A percentile compares a stretch with the other conserved stretches of the same genome.
Conservation (phyloP, 2,888 invertebrate genomes). For the Drosophila stalkeri region DNA sequence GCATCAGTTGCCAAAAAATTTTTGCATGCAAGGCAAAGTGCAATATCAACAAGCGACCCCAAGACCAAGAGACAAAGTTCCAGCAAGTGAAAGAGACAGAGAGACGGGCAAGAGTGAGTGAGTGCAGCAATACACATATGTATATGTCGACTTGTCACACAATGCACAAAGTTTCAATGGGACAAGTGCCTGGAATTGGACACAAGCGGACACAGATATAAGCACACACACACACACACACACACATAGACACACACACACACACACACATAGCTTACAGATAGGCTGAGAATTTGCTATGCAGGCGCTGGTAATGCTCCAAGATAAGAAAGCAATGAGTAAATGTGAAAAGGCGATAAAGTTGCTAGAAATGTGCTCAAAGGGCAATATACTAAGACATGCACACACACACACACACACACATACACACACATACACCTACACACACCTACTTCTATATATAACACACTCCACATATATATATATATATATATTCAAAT, state of each 20-base stretch:
- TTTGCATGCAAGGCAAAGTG: conserved; percentile 77
- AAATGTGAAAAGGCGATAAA: conserved; percentile 27
- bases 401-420: not conserved
- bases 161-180: conserved; percentile 61
- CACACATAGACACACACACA: conserved; percentile 20
- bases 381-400: not conserved
- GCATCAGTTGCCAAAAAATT: conserved; percentile 60
- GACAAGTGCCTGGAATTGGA: conserved; percentile 47
- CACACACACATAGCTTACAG: too few relatives aligned
- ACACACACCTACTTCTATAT: not conserved
- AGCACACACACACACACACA: not conserved
- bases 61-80: conserved; percentile 28
- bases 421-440: not conserved
- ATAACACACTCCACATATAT: not conserved
- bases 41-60: conserved; percentile 73
- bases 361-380: conserved; percentile 31
- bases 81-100: not conserved
- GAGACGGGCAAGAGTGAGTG: not conserved
- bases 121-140: not conserved
- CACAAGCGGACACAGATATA: conserved; percentile 21
- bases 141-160: conserved; percentile 74
- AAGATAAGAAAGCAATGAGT: conserved; percentile 45
- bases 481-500: conserved; percentile 34
- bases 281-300: conserved; percentile 13
- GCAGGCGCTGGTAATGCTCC: conserved; percentile 35